Percentiles rank a stretch among this genome's conserved stretches.
Evolutionary conservation across 2,888 invertebrate genomes (phyloP).

Genomic region (Nipponacmea schrenckii): DNA sequence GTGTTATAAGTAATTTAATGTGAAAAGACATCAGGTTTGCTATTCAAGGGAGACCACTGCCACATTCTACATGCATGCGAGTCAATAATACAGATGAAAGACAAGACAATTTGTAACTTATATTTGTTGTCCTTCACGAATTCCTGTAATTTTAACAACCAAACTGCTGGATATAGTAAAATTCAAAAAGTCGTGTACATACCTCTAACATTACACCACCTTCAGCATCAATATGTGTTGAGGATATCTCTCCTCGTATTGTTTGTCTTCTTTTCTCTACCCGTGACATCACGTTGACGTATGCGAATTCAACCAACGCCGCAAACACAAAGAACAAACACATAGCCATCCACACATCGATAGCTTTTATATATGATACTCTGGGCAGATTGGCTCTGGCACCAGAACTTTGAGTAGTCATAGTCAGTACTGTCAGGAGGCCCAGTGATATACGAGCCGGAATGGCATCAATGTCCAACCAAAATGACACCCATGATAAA

Average conservation of each 20-base stretch:
- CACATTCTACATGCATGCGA: too few species aligned
- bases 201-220: neutral
- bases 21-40: too few species aligned
- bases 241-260: conserved; percentile 13
- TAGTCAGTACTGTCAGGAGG: conserved; percentile 39
- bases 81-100: too few species aligned
- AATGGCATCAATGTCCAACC: conserved; percentile 41
- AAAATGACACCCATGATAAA: conserved; percentile 46
- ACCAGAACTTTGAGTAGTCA: conserved; percentile 42
- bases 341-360: conserved; percentile 40
- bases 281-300: conserved; percentile 36
- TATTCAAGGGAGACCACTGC: too few species aligned
- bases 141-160: too few species aligned
- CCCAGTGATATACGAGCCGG: conserved; percentile 43
- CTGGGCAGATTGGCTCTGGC: conserved; percentile 39
- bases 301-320: conserved; percentile 37
- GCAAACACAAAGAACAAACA: conserved; percentile 38
- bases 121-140: too few species aligned
- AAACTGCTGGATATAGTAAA: too few species aligned
- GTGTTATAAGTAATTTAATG: too few species aligned
- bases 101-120: too few species aligned
- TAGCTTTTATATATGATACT: conserved; percentile 42
- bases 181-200: too few species aligned
- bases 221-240: neutral
- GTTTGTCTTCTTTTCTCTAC: conserved; percentile 26